Base-by-base conservation (phyloP, 2,797 vertebrate species). In the Enteromius thamalakanensis region DNA sequence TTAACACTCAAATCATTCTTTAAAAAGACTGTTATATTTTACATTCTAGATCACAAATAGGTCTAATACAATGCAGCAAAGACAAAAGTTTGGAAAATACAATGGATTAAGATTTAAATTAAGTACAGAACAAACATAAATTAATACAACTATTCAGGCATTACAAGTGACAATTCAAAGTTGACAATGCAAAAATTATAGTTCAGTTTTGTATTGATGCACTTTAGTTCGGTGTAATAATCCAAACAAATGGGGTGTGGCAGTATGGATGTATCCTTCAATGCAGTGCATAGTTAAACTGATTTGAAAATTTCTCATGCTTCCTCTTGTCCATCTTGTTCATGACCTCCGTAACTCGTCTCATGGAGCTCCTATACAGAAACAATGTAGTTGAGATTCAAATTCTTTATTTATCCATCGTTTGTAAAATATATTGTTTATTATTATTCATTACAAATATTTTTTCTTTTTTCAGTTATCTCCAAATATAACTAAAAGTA, bases 251-350 rank as follows among this genome's bases (percentile, higher is more conserved):
- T 19, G 65, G 3, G 6, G 1, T 60, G 37, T 15, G 14, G 45
- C 34, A 14, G 32, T 23, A 58, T 5, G 9, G 42, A 9, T 55
- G 19, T 19, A 6, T 40, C 10, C 76, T 47, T 96, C 93, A 99
- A 86, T 95, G 94, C 90, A 99, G 91, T 0, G 97, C 96, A 0
- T 99, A 99, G 93, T 98, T 99, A 86, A 99, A 99, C 92, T 99
- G 97, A 94, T 98, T 99, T 84, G 96, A 93, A 92, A 99, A 99
- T 93, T 99, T 99, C 72, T 98, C 97, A 0, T 99, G 98, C 88
- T 97, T 98, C 79, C 94, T 95, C 72, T 72, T 89, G 93, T 99
- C 97, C 84, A 95, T 88, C 84, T 88, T 94, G 88, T 91, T 96
- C 96, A 99, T 94, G 70, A 95, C 96, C n/a, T 95, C 90, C 64